A percentile compares a stretch with the other conserved stretches of the same genome.
These are phyloP conservation scores for Tholera decimalis DNA, from an alignment of 2,888 invertebrate genomes.

Conservation along the genomic window DNA sequence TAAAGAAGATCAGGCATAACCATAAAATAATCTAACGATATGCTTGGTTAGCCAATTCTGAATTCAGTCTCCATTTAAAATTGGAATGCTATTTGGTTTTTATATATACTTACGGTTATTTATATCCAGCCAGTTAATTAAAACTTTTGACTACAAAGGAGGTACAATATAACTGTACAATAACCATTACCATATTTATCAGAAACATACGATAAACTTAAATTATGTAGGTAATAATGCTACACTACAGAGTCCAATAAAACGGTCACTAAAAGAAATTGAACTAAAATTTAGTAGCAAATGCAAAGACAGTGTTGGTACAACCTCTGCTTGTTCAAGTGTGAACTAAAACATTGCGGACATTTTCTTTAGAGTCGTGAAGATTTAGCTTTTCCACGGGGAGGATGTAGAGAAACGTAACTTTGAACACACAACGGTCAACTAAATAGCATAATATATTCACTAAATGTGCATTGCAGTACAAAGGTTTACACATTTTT, in stretches of 20 bases:
- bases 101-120: no score
- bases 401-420: conserved; percentile 58
- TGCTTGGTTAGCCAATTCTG: no score
- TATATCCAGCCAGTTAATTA: conserved; percentile 32
- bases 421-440: conserved; percentile 38
- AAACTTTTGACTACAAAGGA: conserved; percentile 37
- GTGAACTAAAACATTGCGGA: conserved; percentile 69
- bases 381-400: conserved; percentile 72
- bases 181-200: conserved; percentile 30
- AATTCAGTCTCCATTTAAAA: no score
- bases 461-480: conserved; percentile 38
- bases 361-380: conserved; percentile 68
- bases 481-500: conserved; percentile 47
- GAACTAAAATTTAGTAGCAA: conserved; percentile 30
- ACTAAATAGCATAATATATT: conserved; percentile 50
- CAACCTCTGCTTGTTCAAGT: conserved; percentile 67
- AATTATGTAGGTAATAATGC: conserved; percentile 18
- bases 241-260: conserved; percentile 5
- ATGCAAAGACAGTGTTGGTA: conserved; percentile 58
- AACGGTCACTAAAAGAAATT: conserved; percentile 16
- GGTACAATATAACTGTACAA: conserved; percentile 9
- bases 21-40: no score
- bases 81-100: no score
- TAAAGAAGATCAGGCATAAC: no score
- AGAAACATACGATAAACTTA: conserved; percentile 20